phyloP scores from a whole-genome alignment of 2,797 vertebrate genomes.

The Pelochelys cantorii region DNA sequence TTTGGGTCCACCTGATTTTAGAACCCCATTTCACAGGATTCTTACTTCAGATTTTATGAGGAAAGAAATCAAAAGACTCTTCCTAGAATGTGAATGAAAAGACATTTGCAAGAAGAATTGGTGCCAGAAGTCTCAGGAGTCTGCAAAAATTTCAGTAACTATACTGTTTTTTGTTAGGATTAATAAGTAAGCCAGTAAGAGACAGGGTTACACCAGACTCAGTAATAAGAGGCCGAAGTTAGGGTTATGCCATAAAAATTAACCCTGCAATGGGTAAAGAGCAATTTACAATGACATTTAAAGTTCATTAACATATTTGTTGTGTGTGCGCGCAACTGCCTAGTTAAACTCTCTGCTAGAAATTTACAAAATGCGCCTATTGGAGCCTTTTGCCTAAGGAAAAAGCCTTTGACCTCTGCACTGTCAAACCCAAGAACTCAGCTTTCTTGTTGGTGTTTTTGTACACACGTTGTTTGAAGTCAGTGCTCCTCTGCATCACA shows the following conservation, averaged over 20 bases:
- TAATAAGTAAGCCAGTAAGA: neutral
- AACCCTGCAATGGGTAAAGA: neutral
- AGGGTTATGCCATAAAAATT: neutral
- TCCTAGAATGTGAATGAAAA: neutral
- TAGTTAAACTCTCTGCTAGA: neutral
- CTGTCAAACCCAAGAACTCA: neutral
- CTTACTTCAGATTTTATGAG: neutral
- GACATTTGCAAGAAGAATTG: neutral
- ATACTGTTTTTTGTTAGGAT: neutral
- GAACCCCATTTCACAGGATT: neutral
- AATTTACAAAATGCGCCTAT: neutral
- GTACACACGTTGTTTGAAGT: accelerated
- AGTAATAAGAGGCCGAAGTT: neutral
- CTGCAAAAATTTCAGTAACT: neutral
- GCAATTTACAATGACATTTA: accelerated
- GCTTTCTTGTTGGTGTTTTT: neutral
- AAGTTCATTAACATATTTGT: neutral
- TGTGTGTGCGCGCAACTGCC: neutral
- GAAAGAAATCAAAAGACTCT: neutral
- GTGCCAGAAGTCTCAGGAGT: neutral
- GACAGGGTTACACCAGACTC: neutral
- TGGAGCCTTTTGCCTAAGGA: neutral
- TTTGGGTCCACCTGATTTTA: neutral
- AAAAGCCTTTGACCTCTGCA: neutral
- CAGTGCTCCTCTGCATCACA: accelerated